phyloP scores from a whole-genome alignment of 2,797 vertebrate species.

The Leontocebus nigricollis region DNA sequence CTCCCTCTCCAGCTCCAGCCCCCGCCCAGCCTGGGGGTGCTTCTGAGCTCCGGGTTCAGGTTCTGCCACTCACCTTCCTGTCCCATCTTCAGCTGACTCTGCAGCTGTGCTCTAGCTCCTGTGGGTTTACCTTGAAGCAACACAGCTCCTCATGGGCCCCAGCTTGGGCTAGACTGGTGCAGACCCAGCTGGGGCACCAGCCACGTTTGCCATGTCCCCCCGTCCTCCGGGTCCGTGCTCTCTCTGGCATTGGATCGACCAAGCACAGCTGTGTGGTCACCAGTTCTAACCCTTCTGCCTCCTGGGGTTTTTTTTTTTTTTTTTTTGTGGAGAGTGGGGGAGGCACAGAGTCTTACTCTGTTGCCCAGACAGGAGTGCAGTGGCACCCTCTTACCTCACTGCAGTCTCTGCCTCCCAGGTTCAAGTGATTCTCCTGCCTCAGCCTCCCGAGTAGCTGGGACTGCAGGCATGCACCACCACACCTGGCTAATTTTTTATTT shows the following conservation, averaged over 20 bases:
- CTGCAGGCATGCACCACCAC: too few relatives aligned
- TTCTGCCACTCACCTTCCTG: accelerated
- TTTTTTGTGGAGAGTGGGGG: accelerated
- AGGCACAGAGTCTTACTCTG: too few relatives aligned
- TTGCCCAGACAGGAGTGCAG: too few relatives aligned
- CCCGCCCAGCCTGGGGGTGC: not conserved
- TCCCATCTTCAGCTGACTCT: accelerated
- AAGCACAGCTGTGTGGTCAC: not conserved
- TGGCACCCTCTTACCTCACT: too few relatives aligned
- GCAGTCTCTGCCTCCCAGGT: too few relatives aligned
- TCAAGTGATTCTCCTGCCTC: too few relatives aligned
- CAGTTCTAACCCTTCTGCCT: too few relatives aligned
- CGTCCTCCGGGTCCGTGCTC: not conserved
- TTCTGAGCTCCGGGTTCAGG: too few relatives aligned
- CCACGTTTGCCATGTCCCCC: not conserved
- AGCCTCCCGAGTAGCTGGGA: too few relatives aligned
- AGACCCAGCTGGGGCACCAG: not conserved
- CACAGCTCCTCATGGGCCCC: not conserved
- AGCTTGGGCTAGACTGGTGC: not conserved
- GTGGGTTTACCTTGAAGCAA: not conserved
- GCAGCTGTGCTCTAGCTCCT: not conserved
- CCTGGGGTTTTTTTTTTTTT: accelerated
- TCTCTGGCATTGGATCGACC: not conserved
- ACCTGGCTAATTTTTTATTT: too few relatives aligned
- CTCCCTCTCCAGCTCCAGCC: not conserved